Evolutionary conservation across 2,113 vertebrate species (phyloP), one percentile per base, ranked within the genome.

Genomic region (Cygnus atratus): DNA sequence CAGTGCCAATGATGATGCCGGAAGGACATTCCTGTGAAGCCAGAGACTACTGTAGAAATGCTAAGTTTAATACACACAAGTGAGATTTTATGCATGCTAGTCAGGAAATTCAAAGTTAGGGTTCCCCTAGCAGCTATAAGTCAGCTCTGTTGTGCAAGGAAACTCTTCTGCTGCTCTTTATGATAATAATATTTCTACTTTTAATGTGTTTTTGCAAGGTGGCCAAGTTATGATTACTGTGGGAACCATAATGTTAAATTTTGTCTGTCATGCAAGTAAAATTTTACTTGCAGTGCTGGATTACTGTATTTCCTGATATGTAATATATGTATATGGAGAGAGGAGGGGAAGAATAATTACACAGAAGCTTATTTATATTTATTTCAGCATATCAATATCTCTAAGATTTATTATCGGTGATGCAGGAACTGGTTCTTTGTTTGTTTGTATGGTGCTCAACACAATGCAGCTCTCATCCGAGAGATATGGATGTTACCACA

Each of bases 171-270:
- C 77, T 85, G 43, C 74, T 95, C 94, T 92, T 95, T 97, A 94
- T 62, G 84, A 80, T 94, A 87, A 96, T 97, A 82, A 43, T 95
- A 97, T 97, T 84, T 90, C 91, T 77, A 67, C 75, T 88, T 92
- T 73, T 94, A 79, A 48, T 91, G 85, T 93, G 61, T 92, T 84
- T 97, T 86, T 91, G 93, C 73, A 92, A 77, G 46, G 61, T 94
- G 91, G 94, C 96, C 96, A 95, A 96, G 97, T 97, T 97, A 97
- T 0, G 7, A 86, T 73, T 91, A 76, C 97, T 92, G 31, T 94
- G 98, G 97, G 98, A 97, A 95, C 83, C 77, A 44, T 97, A 95
- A 96, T 55, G 96, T 96, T 93, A 95, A 92, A 90, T 97, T 96
- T 94, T 8, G 43, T 90, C 91, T 96, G 89, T 84, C 46, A 22